phyloP scores from a whole-genome alignment of 2,888 invertebrate species.

The Raillietiella orientalis region DNA sequence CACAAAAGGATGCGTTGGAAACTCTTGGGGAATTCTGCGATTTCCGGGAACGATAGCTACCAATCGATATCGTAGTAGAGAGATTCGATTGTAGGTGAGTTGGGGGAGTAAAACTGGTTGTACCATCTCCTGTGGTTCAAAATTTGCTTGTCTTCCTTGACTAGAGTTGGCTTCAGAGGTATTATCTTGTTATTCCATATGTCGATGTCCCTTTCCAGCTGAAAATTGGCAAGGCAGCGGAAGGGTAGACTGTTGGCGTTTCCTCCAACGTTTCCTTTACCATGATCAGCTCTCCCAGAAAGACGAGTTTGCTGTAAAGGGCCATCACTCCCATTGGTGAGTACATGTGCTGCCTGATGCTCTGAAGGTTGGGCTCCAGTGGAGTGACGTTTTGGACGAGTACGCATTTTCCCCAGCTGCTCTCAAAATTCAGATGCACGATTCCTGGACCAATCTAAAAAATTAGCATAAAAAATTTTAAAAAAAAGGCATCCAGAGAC shows the following conservation, averaged over 20 bases:
- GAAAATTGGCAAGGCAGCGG: constrained; percentile 10
- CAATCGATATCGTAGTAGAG: no score
- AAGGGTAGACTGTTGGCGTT: neutral
- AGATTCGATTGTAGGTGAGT: constrained; percentile 19
- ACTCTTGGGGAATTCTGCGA: no score
- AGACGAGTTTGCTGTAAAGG: constrained; percentile 25
- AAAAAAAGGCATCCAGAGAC: neutral
- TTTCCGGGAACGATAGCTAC: no score
- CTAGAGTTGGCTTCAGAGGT: constrained; percentile 30
- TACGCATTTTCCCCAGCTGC: constrained; percentile 16
- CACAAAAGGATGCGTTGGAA: no score
- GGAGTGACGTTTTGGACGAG: constrained; percentile 48
- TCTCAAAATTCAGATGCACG: constrained; percentile 15
- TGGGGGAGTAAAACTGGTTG: constrained; percentile 44
- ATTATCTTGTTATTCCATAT: constrained; percentile 64
- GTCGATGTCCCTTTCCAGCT: constrained; percentile 50
- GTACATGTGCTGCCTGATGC: constrained; percentile 41
- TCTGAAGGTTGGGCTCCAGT: constrained; percentile 34
- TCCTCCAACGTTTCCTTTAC: constrained; percentile 9
- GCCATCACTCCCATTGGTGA: constrained; percentile 22
- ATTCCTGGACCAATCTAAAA: constrained; percentile 15
- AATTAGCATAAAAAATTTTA: neutral
- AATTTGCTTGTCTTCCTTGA: constrained; percentile 36
- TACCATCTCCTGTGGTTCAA: constrained; percentile 46
- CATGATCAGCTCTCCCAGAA: constrained; percentile 25